These are phyloP conservation scores for Oasisia sp. DNA, from an alignment of 2,888 invertebrate genomes.

Conservation along the genomic window DNA sequence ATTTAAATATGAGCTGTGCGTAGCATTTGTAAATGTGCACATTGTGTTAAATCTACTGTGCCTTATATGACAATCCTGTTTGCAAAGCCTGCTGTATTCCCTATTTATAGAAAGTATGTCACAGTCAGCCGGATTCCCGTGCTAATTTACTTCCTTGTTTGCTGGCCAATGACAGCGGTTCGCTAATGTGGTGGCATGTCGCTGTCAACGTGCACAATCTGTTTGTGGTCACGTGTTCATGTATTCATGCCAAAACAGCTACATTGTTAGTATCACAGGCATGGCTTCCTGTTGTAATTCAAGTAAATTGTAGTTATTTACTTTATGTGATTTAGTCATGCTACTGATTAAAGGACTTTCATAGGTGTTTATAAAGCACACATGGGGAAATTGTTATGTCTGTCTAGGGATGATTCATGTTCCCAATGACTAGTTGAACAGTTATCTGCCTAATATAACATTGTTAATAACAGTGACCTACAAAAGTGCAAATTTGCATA, in stretches of 20 bases:
- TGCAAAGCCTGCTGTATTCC: not conserved
- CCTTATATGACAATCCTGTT: not conserved
- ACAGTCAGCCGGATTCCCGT: not conserved
- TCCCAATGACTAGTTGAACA: too few relatives aligned
- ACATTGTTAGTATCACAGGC: not conserved
- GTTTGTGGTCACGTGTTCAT: not conserved
- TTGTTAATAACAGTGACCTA: too few relatives aligned
- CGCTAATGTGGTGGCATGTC: not conserved
- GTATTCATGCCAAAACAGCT: not conserved
- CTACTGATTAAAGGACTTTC: not conserved
- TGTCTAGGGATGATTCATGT: too few relatives aligned
- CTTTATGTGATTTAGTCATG: not conserved
- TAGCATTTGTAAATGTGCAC: not conserved
- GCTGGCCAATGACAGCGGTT: not conserved
- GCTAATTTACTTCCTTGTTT: not conserved
- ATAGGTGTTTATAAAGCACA: not conserved
- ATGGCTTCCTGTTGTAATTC: not conserved
- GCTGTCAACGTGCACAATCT: not conserved
- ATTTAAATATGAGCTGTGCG: not conserved
- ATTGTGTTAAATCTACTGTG: not conserved
- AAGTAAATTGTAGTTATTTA: not conserved
- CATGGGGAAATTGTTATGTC: too few relatives aligned
- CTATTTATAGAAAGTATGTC: conserved; percentile 5
- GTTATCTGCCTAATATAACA: too few relatives aligned
- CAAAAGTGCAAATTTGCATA: too few relatives aligned